Evolutionary conservation across 2,113 vertebrate species (phyloP).

Genomic region (Isurus oxyrinchus): DNA sequence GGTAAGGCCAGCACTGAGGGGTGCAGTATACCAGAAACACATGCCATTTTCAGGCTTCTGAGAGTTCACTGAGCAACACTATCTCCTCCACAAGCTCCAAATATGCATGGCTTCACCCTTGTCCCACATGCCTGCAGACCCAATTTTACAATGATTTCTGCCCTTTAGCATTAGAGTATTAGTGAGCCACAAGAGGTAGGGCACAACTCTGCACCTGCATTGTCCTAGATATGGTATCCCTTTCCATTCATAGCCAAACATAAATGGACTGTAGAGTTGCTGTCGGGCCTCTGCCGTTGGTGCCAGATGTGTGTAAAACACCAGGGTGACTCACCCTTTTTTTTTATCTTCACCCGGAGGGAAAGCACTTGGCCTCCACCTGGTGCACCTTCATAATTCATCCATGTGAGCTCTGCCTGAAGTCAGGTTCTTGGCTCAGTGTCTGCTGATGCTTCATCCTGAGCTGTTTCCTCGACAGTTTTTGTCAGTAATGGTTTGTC

Average conservation of each 20-base stretch:
- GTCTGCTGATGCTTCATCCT: background rate
- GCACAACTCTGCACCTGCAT: background rate
- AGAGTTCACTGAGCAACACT: background rate
- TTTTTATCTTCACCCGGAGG: background rate
- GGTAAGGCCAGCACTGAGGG: background rate
- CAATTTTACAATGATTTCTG: background rate
- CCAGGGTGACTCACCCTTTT: background rate
- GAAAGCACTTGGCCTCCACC: background rate
- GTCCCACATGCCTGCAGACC: no score
- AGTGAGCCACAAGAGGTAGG: background rate
- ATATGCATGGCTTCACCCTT: background rate
- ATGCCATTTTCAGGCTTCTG: background rate
- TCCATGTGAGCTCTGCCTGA: no score
- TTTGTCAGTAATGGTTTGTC: background rate
- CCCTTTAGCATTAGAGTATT: background rate
- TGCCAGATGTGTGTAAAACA: background rate
- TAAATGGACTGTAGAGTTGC: background rate
- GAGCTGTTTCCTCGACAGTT: background rate
- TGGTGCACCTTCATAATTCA: background rate
- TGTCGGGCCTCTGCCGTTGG: background rate
- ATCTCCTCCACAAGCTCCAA: background rate
- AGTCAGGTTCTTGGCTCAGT: no score
- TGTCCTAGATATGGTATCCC: background rate
- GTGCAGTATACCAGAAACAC: background rate
- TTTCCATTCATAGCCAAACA: background rate